Conservation (phyloP, 1,140 invertebrate genomes). For the Zaprionus ghesquierei region DNA sequence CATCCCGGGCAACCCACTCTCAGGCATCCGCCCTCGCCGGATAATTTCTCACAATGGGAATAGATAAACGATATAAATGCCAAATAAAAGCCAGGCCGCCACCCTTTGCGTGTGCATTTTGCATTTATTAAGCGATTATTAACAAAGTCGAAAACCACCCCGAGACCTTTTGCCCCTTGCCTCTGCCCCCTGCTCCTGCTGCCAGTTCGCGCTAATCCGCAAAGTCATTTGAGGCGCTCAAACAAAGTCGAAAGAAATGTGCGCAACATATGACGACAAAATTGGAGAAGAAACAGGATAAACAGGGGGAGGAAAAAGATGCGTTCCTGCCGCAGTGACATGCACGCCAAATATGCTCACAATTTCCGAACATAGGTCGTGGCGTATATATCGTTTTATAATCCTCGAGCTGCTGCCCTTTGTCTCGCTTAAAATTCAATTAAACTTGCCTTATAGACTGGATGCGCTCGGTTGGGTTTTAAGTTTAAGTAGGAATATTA, state of each 20-base stretch:
- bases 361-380: slow-evolving; percentile 45
- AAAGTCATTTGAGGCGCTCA: slow-evolving; percentile 68
- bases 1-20: background rate
- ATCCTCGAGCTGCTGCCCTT: slow-evolving; percentile 62
- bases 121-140: slow-evolving; percentile 83
- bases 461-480: slow-evolving; percentile 2
- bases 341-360: slow-evolving; percentile 80
- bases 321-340: slow-evolving; percentile 29
- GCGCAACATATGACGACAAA: slow-evolving; percentile 74
- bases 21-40: background rate
- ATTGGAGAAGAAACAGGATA: background rate
- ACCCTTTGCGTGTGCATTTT: slow-evolving; percentile 66
- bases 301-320: slow-evolving; percentile 11
- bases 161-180: background rate
- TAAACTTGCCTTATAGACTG: slow-evolving; percentile 36
- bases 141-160: slow-evolving; percentile 60
- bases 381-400: slow-evolving; percentile 60
- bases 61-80: slow-evolving; percentile 78
- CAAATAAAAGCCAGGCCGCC: slow-evolving; percentile 51
- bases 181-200: background rate
- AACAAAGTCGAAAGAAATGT: slow-evolving; percentile 50
- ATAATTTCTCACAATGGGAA: slow-evolving; percentile 50
- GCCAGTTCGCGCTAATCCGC: slow-evolving; percentile 68
- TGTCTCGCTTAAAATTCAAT: slow-evolving; percentile 70
- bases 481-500: background rate